Base-by-base conservation (phyloP, 2,797 vertebrate genomes). In the Argya squamiceps region DNA sequence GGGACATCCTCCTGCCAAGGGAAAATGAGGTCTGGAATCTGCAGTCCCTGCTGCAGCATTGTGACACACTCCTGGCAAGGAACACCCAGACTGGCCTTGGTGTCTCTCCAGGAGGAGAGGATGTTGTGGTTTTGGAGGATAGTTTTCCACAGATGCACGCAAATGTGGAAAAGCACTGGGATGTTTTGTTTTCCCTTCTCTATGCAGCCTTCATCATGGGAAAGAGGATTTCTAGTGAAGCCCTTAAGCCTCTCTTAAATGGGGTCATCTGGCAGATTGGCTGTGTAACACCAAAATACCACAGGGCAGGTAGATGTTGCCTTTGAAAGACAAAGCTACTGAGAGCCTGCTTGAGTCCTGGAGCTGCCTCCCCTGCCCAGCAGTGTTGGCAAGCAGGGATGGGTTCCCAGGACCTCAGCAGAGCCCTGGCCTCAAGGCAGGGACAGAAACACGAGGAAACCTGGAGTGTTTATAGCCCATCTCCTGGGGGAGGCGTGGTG, bases 151-250 rank as follows among this genome's bases (percentile, higher is more conserved):
- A 71, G 64, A 32, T 36, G 36, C 80, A 77, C 6, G 2, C 27
- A 67, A 19, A 43, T 37, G n/a, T 18, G 6, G 22, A 67, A 94
- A 41, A 88, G 22, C 69, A 34, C 3, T 55, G 43, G 47, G 53
- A 32, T 56, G 75, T 77, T 78, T 93, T 22, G 17, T 84, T 73
- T 95, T 68, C 21, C 44, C 30, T 32, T 29, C 59, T 70, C 34
- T 64, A 0, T n/a, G 16, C 20, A 22, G 44, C 65, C 80, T 46
- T 88, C 58, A 15, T 75, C 68, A 32, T 81, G 46, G 73, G 59
- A 89, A 92, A 88, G 76, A 55, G 50, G 62, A 80, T 95, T 95
- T 88, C 53, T 78, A 41, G 22, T 29, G 79, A 70, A 91, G 18
- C 50, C 0, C 3, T 89, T 93, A 87, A 92, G 47, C 46, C 26